phyloP scores from a whole-genome alignment of 2,888 invertebrate species.

The Latrodectus hesperus region DNA sequence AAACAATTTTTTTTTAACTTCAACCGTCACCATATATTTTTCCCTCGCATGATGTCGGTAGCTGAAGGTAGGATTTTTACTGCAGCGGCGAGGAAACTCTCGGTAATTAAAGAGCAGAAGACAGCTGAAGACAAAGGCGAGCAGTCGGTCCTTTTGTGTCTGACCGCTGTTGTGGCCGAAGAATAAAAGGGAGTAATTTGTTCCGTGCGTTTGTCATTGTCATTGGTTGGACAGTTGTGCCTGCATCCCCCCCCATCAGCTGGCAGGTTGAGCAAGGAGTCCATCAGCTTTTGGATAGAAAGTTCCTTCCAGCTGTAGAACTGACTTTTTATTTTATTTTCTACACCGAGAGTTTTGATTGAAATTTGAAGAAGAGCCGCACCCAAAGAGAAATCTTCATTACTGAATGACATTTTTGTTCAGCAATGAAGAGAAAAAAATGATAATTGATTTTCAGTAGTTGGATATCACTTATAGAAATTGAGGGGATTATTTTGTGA shows the following conservation, averaged over 20 bases:
- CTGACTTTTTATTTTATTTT: background rate
- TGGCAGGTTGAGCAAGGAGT: background rate
- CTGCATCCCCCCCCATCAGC: constrained; percentile 13
- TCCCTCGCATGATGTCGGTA: background rate
- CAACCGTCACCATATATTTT: background rate
- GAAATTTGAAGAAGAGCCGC: constrained; percentile 31
- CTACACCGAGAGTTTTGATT: constrained; percentile 23
- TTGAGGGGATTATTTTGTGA: too few species aligned
- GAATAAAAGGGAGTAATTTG: constrained; percentile 43
- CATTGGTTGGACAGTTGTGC: constrained; percentile 26
- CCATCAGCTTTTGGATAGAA: background rate
- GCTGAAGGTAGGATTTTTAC: background rate
- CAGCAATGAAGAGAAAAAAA: background rate
- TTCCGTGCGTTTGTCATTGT: constrained; percentile 68
- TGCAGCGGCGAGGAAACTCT: background rate
- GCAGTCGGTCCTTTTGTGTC: constrained; percentile 58
- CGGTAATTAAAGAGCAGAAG: constrained; percentile 51
- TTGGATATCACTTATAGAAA: background rate
- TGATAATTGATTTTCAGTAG: constrained; percentile 2
- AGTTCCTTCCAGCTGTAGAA: background rate
- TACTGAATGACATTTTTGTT: background rate
- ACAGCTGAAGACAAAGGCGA: constrained; percentile 50
- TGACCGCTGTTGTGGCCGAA: constrained; percentile 13
- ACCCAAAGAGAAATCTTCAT: constrained; percentile 18
- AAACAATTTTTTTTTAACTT: background rate